Percentiles rank a stretch among this genome's conserved stretches.
phyloP scores from a whole-genome alignment of 2,888 invertebrate species.

The Diadromus collaris region DNA sequence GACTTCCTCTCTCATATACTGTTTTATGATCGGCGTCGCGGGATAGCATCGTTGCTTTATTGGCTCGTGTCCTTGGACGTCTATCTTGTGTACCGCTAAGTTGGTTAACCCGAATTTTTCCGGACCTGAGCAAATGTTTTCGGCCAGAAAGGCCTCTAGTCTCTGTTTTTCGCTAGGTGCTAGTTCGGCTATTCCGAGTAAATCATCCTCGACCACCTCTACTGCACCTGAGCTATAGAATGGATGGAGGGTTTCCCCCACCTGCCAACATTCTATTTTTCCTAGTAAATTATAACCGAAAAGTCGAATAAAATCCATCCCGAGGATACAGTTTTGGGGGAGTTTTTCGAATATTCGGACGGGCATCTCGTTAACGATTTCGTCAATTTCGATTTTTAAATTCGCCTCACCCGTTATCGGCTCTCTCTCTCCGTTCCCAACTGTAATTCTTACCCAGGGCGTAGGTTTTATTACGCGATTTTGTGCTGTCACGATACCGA shows the following conservation, averaged over 20 bases:
- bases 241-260: neutral
- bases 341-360: constrained; percentile 6
- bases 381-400: neutral
- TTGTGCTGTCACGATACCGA: neutral
- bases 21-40: constrained; percentile 43
- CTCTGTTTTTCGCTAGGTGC: neutral
- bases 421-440: constrained; percentile 10
- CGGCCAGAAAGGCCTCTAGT: neutral
- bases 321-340: constrained; percentile 21
- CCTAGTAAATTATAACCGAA: constrained; percentile 13
- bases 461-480: neutral
- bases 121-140: neutral
- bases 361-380: neutral
- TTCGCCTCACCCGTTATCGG: neutral
- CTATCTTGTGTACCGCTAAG: constrained; percentile 10
- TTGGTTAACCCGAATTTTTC: neutral
- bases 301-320: constrained; percentile 25
- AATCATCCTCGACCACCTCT: neutral
- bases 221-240: neutral
- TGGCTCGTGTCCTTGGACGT: constrained; percentile 41
- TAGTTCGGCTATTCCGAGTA: neutral
- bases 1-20: constrained; percentile 62
- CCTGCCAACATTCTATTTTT: neutral
- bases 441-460: constrained; percentile 7
- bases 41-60: constrained; percentile 58